Evolutionary conservation across 2,888 invertebrate genomes (phyloP).

Genomic region (Bombylius discolor): DNA sequence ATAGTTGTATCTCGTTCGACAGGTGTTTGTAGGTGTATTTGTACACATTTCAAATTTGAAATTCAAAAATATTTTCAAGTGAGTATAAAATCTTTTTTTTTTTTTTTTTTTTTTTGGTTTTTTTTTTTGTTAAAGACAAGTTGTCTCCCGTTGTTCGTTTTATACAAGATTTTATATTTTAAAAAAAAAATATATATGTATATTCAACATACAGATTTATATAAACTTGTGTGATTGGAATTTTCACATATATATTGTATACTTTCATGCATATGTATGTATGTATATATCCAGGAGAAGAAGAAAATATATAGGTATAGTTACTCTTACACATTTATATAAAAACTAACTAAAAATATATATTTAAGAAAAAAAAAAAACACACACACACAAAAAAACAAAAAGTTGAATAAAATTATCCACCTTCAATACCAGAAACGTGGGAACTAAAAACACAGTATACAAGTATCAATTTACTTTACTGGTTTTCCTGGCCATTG

Average conservation of each 20-base stretch:
- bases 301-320: too few relatives aligned
- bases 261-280: background rate
- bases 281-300: too few relatives aligned
- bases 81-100: background rate
- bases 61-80: constrained; percentile 3
- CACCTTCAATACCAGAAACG: constrained; percentile 13
- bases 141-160: background rate
- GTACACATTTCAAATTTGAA: constrained; percentile 4
- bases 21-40: constrained; percentile 6
- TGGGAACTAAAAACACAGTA: constrained; percentile 14
- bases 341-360: background rate
- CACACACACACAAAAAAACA: too few relatives aligned
- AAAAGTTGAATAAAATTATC: background rate
- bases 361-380: constrained; percentile 1
- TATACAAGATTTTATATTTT: background rate
- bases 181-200: background rate
- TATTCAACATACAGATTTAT: background rate
- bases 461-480: constrained; percentile 15
- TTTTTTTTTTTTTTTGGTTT: too few relatives aligned
- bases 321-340: too few relatives aligned
- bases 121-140: background rate
- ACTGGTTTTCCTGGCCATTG: constrained; percentile 1
- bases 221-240: background rate
- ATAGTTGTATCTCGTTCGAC: constrained; percentile 1
- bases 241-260: background rate